Base-by-base conservation (phyloP, 2,797 vertebrate genomes). In the Anabas testudineus region DNA sequence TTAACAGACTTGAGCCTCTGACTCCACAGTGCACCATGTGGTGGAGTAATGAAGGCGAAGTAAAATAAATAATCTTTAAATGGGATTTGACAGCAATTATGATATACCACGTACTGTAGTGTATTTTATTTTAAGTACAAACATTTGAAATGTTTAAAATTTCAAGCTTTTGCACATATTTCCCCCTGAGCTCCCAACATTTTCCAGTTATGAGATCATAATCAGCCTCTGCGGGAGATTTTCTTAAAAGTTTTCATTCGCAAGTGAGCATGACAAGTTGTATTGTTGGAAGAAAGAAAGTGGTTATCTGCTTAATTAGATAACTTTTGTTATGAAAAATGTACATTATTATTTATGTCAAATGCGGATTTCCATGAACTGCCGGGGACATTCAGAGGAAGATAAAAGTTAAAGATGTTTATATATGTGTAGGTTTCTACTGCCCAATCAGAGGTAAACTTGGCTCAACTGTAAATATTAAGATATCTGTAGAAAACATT, bases 271-370 rank as follows among this genome's bases (percentile, higher is more conserved):
- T 71, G 45, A 52, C 63, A 47, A 47, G 46, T 13, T 45, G 13
- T 22, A 8, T n/a, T 5, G 22, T 16, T 1, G 34, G 14, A 24
- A 43, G 18, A 37, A 21, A 19, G 36, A 28, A 59, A 56, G 22
- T 39, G 5, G 43, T n/a, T n/a, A n/a, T n/a, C 3, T 59, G 2
- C 13, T 34, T 51, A 55, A 76, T 70, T 49, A 39, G 46, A 24
- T 9, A 39, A 32, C 18, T 21, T 28, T 15, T 24, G 6, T 28
- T 10, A 1, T 30, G 7, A 43, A 18, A 48, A 2, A 2, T 24
- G 28, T 22, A n/a, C n/a, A n/a, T n/a, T 28, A 47, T 19, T 22
- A 22, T 39, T 39, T 12, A 0, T 37, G 45, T 46, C 30, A 22
- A 48, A 47, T 15, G 2, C 26, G n/a, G 32, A n/a, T 47, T 15